Conservation (phyloP, 2,888 invertebrate species). For the Hecatera dysodea region DNA sequence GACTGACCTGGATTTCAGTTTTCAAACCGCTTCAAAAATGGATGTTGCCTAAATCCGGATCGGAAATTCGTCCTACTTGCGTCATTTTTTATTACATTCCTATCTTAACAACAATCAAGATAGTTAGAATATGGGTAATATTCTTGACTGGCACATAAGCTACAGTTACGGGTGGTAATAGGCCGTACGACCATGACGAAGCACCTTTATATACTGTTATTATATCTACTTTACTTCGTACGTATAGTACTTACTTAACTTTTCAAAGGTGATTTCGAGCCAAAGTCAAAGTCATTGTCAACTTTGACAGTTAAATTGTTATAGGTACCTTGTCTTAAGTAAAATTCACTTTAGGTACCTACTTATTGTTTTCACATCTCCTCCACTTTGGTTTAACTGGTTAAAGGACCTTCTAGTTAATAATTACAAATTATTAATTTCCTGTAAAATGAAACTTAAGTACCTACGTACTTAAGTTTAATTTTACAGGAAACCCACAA, state of each 20-base stretch:
- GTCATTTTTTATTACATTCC: conserved; percentile 22
- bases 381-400: not conserved
- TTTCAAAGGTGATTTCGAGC: not conserved
- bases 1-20: not conserved
- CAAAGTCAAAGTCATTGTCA: conserved; percentile 5
- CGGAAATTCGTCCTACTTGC: conserved; percentile 39
- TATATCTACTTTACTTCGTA: not conserved
- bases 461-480: conserved; percentile 16
- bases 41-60: conserved; percentile 18
- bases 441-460: too few relatives aligned
- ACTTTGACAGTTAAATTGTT: not conserved
- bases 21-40: not conserved
- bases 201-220: not conserved
- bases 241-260: not conserved
- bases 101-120: conserved; percentile 37
- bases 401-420: conserved; percentile 3
- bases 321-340: not conserved
- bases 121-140: conserved; percentile 4
- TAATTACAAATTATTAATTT: conserved; percentile 11
- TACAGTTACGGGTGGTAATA: not conserved
- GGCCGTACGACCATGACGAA: not conserved
- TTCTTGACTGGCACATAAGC: not conserved
- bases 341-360: not conserved
- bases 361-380: conserved; percentile 5
- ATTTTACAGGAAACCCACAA: conserved; percentile 12